Evolutionary conservation across 2,113 vertebrate species (phyloP).

Genomic region (Malurus melanocephalus): DNA sequence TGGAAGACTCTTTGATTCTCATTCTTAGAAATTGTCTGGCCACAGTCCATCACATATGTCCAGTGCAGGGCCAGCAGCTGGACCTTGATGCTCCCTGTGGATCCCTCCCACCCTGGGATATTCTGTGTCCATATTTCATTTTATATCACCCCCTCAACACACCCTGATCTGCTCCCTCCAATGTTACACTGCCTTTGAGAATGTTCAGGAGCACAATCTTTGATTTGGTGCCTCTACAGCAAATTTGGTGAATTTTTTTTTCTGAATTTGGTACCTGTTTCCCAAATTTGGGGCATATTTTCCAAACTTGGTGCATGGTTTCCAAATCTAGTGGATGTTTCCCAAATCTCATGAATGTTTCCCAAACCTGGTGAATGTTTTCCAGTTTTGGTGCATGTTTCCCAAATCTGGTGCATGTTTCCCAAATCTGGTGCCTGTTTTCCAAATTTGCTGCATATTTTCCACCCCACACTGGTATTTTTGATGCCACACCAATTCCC

Average conservation of each 20-base stretch:
- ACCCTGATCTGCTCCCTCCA: background rate
- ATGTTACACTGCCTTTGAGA: background rate
- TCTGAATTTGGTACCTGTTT: background rate
- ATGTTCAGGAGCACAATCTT: background rate
- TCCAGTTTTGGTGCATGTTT: rapidly evolving
- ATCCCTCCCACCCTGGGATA: background rate
- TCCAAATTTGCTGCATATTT: background rate
- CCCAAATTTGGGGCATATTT: rapidly evolving
- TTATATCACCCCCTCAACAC: background rate
- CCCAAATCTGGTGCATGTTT: rapidly evolving
- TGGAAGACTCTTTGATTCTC: background rate
- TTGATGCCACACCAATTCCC: background rate
- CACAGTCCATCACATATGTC: rapidly evolving
- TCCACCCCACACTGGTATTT: background rate
- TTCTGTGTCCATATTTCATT: background rate
- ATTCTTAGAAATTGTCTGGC: background rate
- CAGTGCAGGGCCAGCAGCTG: background rate
- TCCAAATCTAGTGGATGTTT: rapidly evolving
- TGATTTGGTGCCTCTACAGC: background rate
- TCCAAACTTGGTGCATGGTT: rapidly evolving
- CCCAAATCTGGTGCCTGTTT: rapidly evolving
- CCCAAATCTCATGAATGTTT: rapidly evolving
- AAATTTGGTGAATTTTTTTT: rapidly evolving
- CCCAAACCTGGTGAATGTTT: rapidly evolving
- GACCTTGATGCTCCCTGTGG: too few species aligned